Percentiles rank a stretch among this genome's conserved stretches.
phyloP scores from a whole-genome alignment of 2,797 vertebrate genomes.

The Parauchenoglanis ngamensis region DNA sequence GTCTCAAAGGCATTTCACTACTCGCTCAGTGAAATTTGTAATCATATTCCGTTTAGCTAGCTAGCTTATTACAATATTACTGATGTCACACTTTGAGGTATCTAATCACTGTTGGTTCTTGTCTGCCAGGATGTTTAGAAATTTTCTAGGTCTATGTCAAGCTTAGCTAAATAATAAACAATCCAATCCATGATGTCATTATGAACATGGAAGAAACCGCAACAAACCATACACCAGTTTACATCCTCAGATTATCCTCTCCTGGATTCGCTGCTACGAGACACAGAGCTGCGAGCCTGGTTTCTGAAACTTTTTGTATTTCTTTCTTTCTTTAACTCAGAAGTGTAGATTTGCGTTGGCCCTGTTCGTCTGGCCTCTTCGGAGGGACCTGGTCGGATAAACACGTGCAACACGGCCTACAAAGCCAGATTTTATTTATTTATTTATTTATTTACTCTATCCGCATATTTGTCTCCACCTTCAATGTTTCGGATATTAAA shows the following conservation, averaged over 20 bases:
- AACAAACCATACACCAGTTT: neutral
- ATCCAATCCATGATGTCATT: neutral
- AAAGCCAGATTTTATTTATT: constrained; percentile 55
- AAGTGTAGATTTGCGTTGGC: constrained; percentile 63
- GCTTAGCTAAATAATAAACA: neutral
- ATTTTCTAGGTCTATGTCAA: neutral
- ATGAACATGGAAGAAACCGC: neutral
- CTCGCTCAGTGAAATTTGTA: neutral
- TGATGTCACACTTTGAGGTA: constrained; percentile 5
- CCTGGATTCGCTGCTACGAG: constrained; percentile 8
- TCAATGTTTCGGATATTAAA: constrained; percentile 66
- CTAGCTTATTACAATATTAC: neutral
- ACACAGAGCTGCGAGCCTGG: neutral
- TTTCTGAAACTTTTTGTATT: constrained; percentile 60
- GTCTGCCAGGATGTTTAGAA: neutral
- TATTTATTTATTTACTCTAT: constrained; percentile 69
- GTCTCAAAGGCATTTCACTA: no score
- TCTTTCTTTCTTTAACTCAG: constrained; percentile 61
- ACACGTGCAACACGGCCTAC: constrained; percentile 67
- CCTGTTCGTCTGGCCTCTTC: constrained; percentile 68
- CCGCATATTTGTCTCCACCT: neutral
- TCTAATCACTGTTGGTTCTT: constrained; percentile 4
- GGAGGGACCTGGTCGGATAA: constrained; percentile 77
- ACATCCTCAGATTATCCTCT: neutral
- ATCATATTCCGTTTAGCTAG: neutral